These are phyloP conservation scores for Omphaloscelis lunosa DNA, from an alignment of 2,888 invertebrate genomes.

Conservation along the genomic window DNA sequence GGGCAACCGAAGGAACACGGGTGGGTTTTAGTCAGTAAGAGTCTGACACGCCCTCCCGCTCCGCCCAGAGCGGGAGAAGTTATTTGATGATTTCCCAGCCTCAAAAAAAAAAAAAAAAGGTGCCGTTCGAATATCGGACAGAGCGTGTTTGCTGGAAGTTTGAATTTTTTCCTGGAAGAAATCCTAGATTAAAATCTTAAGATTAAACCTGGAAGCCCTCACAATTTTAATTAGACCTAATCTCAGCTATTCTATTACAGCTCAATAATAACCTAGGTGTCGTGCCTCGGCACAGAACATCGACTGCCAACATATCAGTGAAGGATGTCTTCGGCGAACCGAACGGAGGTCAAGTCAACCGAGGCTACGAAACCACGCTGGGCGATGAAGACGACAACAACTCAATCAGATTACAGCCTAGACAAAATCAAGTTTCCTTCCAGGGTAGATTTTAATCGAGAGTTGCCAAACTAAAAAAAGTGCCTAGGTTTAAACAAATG, in stretches of 20 bases:
- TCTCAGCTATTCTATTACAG: slow-evolving; percentile 75
- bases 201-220: neutral
- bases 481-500: slow-evolving; percentile 65
- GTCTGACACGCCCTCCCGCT: too few species aligned
- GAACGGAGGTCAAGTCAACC: slow-evolving; percentile 94
- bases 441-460: slow-evolving; percentile 84
- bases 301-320: slow-evolving; percentile 94
- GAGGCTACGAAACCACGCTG: slow-evolving; percentile 93
- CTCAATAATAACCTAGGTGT: slow-evolving; percentile 91
- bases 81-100: too few species aligned
- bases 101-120: too few species aligned
- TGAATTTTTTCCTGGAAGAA: too few species aligned
- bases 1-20: too few species aligned
- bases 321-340: slow-evolving; percentile 95
- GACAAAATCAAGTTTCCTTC: slow-evolving; percentile 92
- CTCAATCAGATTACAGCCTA: slow-evolving; percentile 93
- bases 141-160: too few species aligned
- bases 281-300: slow-evolving; percentile 93
- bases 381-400: slow-evolving; percentile 93
- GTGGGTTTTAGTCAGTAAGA: too few species aligned
- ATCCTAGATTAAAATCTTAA: too few species aligned
- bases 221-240: neutral
- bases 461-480: slow-evolving; percentile 78
- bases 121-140: neutral
- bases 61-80: too few species aligned